These are phyloP conservation scores for Torymus aiolomorphi DNA, from an alignment of 2,888 invertebrate genomes.

Conservation along the genomic window DNA sequence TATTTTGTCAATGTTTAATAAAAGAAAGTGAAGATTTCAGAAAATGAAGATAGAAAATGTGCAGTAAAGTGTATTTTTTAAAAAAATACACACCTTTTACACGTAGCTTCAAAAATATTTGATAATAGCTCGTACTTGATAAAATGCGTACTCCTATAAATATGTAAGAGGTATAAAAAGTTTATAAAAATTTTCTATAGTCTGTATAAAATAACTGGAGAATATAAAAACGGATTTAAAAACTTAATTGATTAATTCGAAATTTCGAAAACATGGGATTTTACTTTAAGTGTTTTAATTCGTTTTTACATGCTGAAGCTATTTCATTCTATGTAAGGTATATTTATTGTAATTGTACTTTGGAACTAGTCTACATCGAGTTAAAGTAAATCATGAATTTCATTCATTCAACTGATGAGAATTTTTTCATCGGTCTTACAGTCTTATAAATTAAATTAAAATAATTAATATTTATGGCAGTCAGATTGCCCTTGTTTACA, in stretches of 20 bases:
- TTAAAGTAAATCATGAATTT: constrained; percentile 60
- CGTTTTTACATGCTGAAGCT: constrained; percentile 50
- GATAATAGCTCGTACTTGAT: constrained; percentile 38
- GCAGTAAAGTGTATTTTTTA: constrained; percentile 38
- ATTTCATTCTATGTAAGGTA: constrained; percentile 59
- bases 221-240: constrained; percentile 24
- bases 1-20: constrained; percentile 19
- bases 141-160: constrained; percentile 35
- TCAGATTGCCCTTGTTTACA: too few relatives aligned
- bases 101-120: constrained; percentile 41
- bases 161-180: constrained; percentile 37
- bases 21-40: too few relatives aligned
- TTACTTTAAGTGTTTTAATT: constrained; percentile 50
- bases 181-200: constrained; percentile 51
- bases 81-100: constrained; percentile 37
- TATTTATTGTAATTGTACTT: constrained; percentile 67
- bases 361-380: constrained; percentile 69
- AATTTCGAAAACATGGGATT: constrained; percentile 13
- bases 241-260: constrained; percentile 15
- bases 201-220: constrained; percentile 20
- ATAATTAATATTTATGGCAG: too few relatives aligned
- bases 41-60: constrained; percentile 10
- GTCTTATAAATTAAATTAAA: too few relatives aligned
- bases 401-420: constrained; percentile 48
- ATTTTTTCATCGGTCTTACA: too few relatives aligned